These are phyloP conservation scores for Deilephila porcellus DNA, from an alignment of 2,888 invertebrate genomes.

Conservation along the genomic window DNA sequence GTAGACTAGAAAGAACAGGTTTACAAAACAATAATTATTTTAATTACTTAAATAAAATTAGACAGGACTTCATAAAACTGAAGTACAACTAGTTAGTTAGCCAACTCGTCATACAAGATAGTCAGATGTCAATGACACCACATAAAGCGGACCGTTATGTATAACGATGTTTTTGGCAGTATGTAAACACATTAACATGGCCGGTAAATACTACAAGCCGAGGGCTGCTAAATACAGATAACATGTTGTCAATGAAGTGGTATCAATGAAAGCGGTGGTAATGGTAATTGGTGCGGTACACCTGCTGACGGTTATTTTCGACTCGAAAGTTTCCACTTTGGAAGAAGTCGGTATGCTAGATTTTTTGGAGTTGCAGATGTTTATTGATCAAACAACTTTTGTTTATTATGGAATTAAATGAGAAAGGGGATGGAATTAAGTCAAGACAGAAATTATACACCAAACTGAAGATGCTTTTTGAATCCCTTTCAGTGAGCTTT, in stretches of 20 bases:
- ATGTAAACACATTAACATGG: slow-evolving; percentile 52
- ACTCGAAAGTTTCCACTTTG: not conserved
- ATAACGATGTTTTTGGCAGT: slow-evolving; percentile 68
- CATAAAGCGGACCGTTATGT: slow-evolving; percentile 51
- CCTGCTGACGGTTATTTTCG: not conserved
- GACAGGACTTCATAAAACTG: too few relatives aligned
- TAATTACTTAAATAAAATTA: too few relatives aligned
- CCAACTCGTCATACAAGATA: slow-evolving; percentile 24
- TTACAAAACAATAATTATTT: too few relatives aligned
- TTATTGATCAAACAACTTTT: too few relatives aligned
- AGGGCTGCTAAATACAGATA: slow-evolving; percentile 19
- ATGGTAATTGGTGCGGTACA: not conserved
- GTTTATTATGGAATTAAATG: too few relatives aligned
- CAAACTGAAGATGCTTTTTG: too few relatives aligned
- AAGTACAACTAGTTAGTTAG: too few relatives aligned
- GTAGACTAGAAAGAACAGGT: too few relatives aligned
- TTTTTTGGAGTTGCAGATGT: not conserved
- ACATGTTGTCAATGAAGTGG: not conserved
- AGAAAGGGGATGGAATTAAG: too few relatives aligned
- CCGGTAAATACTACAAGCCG: slow-evolving; percentile 24
- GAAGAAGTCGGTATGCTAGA: too few relatives aligned
- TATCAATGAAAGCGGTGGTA: not conserved
- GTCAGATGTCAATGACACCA: slow-evolving; percentile 43
- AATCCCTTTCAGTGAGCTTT: too few relatives aligned
- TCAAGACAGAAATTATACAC: too few relatives aligned